Conservation (phyloP, 92 coral and sea anemone genomes). For the Siderastrea radians region DNA sequence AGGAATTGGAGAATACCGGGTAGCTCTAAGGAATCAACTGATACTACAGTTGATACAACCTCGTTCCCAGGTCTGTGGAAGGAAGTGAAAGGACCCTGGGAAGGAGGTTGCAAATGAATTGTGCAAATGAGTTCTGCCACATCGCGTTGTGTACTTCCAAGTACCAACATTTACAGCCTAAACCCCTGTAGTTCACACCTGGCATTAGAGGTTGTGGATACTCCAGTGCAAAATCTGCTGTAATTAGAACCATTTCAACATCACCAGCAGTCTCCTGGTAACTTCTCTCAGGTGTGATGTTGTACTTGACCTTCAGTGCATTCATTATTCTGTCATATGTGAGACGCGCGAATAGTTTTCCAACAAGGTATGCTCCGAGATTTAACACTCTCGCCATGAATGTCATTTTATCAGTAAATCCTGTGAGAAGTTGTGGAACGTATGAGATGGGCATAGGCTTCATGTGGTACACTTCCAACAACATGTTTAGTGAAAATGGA, state of each 20-base stretch:
- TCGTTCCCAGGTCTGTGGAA: no score
- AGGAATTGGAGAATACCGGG: no score
- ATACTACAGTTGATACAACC: no score
- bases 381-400: constrained; percentile 50
- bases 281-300: no score
- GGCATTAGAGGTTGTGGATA: constrained; percentile 68
- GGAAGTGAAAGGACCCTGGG: no score
- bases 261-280: constrained; percentile 26
- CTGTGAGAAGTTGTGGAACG: no score
- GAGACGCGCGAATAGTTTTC: background rate
- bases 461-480: background rate
- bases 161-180: no score
- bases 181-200: constrained; percentile 16
- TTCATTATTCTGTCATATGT: background rate
- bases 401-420: no score
- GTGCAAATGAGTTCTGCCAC: no score
- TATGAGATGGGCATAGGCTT: constrained; percentile 10
- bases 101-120: no score
- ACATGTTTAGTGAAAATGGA: constrained; percentile 23
- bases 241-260: constrained; percentile 56
- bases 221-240: constrained; percentile 62
- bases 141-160: no score
- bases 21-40: no score
- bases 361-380: background rate
- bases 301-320: background rate